phyloP scores from a whole-genome alignment of 2,113 vertebrate genomes.

The Clarias magur region DNA sequence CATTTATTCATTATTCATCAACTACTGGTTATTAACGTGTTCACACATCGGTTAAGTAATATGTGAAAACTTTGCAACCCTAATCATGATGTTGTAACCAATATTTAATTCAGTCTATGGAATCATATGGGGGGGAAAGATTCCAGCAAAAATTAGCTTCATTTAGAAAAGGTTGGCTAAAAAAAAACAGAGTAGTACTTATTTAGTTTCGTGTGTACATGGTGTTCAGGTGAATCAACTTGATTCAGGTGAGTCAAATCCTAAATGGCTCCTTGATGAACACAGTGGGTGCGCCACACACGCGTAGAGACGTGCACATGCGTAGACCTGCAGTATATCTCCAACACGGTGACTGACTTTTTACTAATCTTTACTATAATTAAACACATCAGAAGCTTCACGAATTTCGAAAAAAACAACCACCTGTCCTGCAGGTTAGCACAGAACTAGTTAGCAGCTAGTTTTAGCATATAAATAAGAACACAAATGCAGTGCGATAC shows the following conservation, averaged over 20 bases:
- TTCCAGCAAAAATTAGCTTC: neutral
- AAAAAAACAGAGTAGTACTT: no score
- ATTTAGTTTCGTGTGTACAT: neutral
- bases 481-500: neutral
- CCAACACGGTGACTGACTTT: neutral
- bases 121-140: no score
- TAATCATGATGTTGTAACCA: no score
- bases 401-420: neutral
- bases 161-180: neutral
- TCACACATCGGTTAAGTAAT: no score
- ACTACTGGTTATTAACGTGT: no score
- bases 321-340: neutral
- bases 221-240: neutral
- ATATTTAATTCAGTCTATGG: no score
- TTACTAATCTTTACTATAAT: neutral
- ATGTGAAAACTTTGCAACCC: no score
- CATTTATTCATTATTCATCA: no score
- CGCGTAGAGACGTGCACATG: neutral
- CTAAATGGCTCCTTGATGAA: neutral
- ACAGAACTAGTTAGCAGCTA: neutral
- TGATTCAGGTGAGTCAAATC: conserved; percentile 3
- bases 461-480: neutral
- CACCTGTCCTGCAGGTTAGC: neutral
- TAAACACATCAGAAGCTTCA: neutral
- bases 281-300: neutral